These are phyloP conservation scores for Parnassius orleans DNA, from an alignment of 2,888 invertebrate species.

Conservation along the genomic window DNA sequence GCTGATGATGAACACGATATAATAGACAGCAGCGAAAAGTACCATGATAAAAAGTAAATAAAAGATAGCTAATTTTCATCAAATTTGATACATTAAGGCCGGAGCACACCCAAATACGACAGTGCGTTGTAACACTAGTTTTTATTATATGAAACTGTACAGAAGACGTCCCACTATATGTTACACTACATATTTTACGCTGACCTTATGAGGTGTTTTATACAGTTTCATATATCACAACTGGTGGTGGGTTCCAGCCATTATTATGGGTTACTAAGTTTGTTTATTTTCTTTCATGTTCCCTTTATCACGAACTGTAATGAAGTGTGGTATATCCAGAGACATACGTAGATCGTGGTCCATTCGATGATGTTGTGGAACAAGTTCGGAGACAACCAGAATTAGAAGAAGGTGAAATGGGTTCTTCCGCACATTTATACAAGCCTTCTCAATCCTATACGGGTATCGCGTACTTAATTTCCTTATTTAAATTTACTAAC, in stretches of 20 bases:
- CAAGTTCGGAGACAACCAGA: constrained; percentile 72
- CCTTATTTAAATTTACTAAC: not conserved
- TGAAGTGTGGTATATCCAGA: constrained; percentile 59
- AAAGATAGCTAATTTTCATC: too few species aligned
- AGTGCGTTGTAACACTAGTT: too few species aligned
- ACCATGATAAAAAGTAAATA: constrained; percentile 23
- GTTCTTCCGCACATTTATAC: constrained; percentile 58
- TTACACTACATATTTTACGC: too few species aligned
- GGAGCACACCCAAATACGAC: too few species aligned
- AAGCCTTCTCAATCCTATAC: constrained; percentile 57
- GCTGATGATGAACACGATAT: not conserved
- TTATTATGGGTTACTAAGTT: not conserved
- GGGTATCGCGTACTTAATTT: constrained; percentile 41
- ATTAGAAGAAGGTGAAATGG: constrained; percentile 72
- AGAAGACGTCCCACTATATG: too few species aligned
- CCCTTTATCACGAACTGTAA: constrained; percentile 1
- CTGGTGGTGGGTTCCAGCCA: not conserved
- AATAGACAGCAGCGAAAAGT: constrained; percentile 6
- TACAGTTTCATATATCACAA: too few species aligned
- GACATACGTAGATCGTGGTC: constrained; percentile 64
- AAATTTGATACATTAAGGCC: too few species aligned
- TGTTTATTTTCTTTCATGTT: constrained; percentile 4
- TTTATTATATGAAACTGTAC: too few species aligned
- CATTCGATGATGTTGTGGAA: constrained; percentile 71
- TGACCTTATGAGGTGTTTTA: too few species aligned